Evolutionary conservation across 1,140 invertebrate species (phyloP), one percentile per base, ranked within the genome.

Genomic region (Sarcophaga bullata): DNA sequence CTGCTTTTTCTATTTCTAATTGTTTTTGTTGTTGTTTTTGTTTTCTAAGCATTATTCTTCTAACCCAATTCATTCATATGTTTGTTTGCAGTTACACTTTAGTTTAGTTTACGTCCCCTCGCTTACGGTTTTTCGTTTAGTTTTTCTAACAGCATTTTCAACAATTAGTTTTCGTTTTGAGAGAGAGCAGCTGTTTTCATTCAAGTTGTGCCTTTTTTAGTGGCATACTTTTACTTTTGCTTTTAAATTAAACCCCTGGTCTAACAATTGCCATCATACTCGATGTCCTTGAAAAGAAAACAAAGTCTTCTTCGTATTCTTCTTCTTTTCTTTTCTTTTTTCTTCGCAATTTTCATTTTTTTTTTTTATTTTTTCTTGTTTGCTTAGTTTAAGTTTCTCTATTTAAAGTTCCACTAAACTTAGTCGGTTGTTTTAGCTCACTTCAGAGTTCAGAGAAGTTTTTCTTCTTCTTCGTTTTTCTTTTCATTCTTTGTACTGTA

Each of bases 61-160:
- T 68, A 68, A 68, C 62, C 62, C 62, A 68, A 68, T 68, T 68
- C 62, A 68, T 68, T 68, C 62, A 68, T 68, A 68, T 68, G 62
- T 68, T 68, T 58, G 54, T 58, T 58, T n/a, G 54, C 13, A 37
- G 25, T 37, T 37, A 37, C 25, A 37, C 25, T 37, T 37, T 37
- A 37, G 25, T 37, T 37, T 37, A 37, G 25, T 37, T 37, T 1
- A 4, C 25, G 25, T 37, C 25, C 25, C 25, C 25, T 37, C 25
- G 1, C 25, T 37, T 37, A 1, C 4, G 25, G 25, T 37, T 37
- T 37, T 37, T 37, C 4, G 4, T 37, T 37, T 37, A 37, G 25
- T 37, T 37, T 37, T 37, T 37, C 25, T 37, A 37, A 37, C 25
- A 37, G 4, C 25, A 37, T 58, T 25, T 68, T 68, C 62, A 68